Base-by-base conservation (phyloP, 2,797 vertebrate genomes). In the Sebastes baramenuke region DNA sequence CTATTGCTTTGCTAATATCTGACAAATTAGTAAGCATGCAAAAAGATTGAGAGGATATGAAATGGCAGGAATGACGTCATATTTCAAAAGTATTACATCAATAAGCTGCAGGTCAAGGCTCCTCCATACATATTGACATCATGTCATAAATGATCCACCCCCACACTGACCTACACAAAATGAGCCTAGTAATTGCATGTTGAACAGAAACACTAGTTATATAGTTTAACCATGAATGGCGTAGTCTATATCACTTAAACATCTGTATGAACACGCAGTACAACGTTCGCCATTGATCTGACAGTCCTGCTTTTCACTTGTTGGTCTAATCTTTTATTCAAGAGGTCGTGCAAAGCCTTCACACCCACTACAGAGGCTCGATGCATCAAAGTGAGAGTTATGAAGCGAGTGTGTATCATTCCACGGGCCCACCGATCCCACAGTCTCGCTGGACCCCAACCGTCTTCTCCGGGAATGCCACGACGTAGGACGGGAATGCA, bases 401-500 rank as follows among this genome's bases (percentile, higher is more conserved):
- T 78, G 46, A 49, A 49, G 46, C 18, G 46, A 49, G 46, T 54
- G 67, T 69, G 58, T 58, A 59, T 84, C 46, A 89, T 81, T 87
- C 49, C 78, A 65, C 36, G 7, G 29, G 64, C 83, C 77, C 67
- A 82, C 67, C 56, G 49, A 75, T 27, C 22, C 76, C 73, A 60
- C 68, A 69, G 77, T 81, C 65, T 61, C 75, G 56, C 68, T 83
- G 73, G 54, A 80, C 79, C 66, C 80, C 71, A 64, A 54, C 85
- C 69, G 72, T 88, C 67, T 80, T 86, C 82, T 79, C 59, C 75
- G 81, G 89, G 93, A 95, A 96, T 95, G 90, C 77, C 85, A 80
- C 30, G 79, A 88, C 38, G 94, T 91, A 70, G 93, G 95, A 91
- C 70, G 62, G 82, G 92, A 95, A 95, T 95, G 93, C 88, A 85